These are phyloP conservation scores for Rhinoderma darwinii DNA, from an alignment of 2,113 vertebrate genomes.

Conservation along the genomic window DNA sequence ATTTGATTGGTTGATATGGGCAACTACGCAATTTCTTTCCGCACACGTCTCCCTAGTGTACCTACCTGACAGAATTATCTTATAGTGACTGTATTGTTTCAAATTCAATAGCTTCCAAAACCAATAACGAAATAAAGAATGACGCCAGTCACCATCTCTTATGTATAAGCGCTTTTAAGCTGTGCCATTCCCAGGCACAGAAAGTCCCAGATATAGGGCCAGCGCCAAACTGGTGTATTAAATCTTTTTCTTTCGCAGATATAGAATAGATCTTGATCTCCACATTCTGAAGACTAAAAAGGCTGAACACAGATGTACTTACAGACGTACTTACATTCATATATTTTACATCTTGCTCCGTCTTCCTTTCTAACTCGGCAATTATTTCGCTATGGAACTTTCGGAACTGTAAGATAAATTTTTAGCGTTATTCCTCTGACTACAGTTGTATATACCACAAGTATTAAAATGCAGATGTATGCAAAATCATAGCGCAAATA, in stretches of 20 bases:
- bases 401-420: constrained; percentile 78
- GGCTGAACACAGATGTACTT: no score
- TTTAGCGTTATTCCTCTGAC: background rate
- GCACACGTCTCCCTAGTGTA: no score
- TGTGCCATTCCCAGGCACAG: background rate
- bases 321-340: constrained; percentile 88
- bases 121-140: background rate
- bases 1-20: no score
- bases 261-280: background rate
- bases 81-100: no score
- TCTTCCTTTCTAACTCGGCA: constrained; percentile 93
- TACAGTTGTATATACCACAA: background rate
- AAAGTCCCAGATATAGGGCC: background rate
- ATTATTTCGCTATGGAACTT: constrained; percentile 92
- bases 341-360: constrained; percentile 94
- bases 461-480: background rate
- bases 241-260: background rate
- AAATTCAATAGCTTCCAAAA: no score
- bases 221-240: background rate
- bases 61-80: no score
- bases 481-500: no score
- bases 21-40: no score
- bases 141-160: background rate
- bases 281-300: background rate
- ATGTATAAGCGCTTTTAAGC: background rate